Evolutionary conservation across 2,113 vertebrate species (phyloP).

Genomic region (Ailuropoda melanoleuca): DNA sequence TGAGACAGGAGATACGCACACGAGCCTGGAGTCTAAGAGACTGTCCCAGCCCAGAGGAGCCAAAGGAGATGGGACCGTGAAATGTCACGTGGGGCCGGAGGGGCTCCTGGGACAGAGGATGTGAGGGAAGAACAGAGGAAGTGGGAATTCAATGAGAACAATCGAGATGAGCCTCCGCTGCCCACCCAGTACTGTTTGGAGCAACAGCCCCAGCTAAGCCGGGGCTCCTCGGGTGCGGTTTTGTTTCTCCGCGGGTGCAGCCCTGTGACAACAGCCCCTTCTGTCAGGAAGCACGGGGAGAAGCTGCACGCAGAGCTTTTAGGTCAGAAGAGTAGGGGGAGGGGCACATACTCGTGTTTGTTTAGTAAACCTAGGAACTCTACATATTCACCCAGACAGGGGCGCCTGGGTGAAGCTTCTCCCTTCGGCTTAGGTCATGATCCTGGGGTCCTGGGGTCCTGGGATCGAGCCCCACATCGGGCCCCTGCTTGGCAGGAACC

Average conservation of each 20-base stretch:
- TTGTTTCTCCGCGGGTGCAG: not conserved
- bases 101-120: not conserved
- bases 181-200: not conserved
- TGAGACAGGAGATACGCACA: not conserved
- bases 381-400: not conserved
- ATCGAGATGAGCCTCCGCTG: not conserved
- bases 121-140: not conserved
- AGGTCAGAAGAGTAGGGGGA: not conserved
- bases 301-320: not conserved
- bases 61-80: accelerated
- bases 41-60: not conserved
- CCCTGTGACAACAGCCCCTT: accelerated
- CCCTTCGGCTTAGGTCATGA: too few species aligned
- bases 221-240: not conserved
- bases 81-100: not conserved
- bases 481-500: too few species aligned
- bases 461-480: too few species aligned
- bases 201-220: not conserved
- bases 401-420: too few species aligned
- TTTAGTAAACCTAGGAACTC: not conserved
- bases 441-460: too few species aligned
- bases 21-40: not conserved
- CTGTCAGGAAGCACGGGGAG: too few species aligned
- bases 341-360: not conserved
- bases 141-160: not conserved